A percentile compares a stretch with the other conserved stretches of the same genome.
Evolutionary conservation across 2,113 vertebrate species (phyloP).

Genomic region (Sinocyclocheilus anshuiensis): DNA sequence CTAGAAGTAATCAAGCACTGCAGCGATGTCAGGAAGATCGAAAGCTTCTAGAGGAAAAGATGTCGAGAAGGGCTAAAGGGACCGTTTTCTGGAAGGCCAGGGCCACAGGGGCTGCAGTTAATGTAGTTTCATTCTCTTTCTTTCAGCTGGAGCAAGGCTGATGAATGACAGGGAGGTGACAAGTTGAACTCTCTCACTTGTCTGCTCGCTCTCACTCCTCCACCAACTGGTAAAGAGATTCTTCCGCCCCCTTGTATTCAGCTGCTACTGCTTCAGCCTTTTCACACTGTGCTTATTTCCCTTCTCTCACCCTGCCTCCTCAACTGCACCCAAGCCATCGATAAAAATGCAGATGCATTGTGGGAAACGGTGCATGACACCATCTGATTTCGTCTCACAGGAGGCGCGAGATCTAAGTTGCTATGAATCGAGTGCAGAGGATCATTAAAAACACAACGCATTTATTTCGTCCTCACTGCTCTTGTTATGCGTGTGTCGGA

Average conservation of each 20-base stretch:
- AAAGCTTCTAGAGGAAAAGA: conserved; percentile 14
- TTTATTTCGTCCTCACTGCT: neutral
- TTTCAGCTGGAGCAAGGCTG: conserved; percentile 2
- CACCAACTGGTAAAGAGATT: conserved; percentile 30
- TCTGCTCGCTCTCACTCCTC: conserved; percentile 25
- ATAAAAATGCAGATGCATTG: conserved; percentile 16
- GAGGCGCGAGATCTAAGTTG: neutral
- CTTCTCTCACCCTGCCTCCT: neutral
- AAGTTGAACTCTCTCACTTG: conserved; percentile 34
- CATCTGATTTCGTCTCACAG: neutral
- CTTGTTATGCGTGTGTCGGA: neutral
- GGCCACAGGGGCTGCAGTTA: conserved; percentile 15
- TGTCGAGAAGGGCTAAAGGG: neutral
- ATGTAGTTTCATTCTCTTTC: neutral
- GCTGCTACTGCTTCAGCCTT: conserved; percentile 11
- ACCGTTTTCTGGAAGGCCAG: conserved; percentile 8
- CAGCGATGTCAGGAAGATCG: neutral
- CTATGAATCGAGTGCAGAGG: neutral
- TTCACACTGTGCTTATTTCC: conserved; percentile 19
- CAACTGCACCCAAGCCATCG: neutral
- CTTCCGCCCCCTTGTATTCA: conserved; percentile 27
- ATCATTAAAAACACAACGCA: conserved; percentile 8
- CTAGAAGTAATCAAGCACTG: conserved; percentile 37
- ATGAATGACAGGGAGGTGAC: conserved; percentile 41
- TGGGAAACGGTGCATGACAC: neutral